phyloP scores from a whole-genome alignment of 2,888 invertebrate species.

The Agrochola litura region DNA sequence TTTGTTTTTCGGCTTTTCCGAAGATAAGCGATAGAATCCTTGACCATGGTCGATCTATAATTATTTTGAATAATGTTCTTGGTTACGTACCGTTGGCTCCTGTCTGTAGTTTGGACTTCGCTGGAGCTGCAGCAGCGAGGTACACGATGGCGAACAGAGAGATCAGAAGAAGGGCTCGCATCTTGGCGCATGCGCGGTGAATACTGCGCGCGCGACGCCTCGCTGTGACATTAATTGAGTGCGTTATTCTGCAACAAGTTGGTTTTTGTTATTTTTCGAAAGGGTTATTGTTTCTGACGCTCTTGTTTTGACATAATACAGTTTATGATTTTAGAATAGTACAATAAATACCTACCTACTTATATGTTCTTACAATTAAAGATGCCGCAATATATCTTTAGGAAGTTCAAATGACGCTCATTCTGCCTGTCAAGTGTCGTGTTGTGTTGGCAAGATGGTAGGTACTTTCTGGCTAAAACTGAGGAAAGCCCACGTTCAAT shows the following conservation, averaged over 20 bases:
- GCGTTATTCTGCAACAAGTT: conserved; percentile 67
- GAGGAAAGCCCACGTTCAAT: not conserved
- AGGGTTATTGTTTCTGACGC: not conserved
- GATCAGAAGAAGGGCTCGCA: conserved; percentile 77
- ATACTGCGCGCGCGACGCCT: conserved; percentile 65
- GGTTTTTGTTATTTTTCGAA: conserved; percentile 10
- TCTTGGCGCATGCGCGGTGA: conserved; percentile 69
- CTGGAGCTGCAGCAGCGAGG: conserved; percentile 72
- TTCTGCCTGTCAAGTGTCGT: not conserved
- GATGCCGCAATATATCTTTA: not conserved
- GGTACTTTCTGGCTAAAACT: not conserved
- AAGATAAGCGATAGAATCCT: not conserved
- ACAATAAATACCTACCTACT: not conserved
- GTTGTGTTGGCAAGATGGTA: not conserved
- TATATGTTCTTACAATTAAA: not conserved
- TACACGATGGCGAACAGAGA: conserved; percentile 65
- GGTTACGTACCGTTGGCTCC: conserved; percentile 75
- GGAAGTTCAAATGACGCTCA: not conserved
- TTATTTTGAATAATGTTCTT: conserved; percentile 23
- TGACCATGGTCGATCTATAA: not conserved
- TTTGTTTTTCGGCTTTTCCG: not conserved
- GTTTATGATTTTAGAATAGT: not conserved
- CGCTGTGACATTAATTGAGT: conserved; percentile 47
- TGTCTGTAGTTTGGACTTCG: conserved; percentile 76
- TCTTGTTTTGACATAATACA: not conserved